Percentiles rank a stretch among this genome's conserved stretches.
phyloP scores from a whole-genome alignment of 2,797 vertebrate genomes.

The Amblyraja radiata region DNA sequence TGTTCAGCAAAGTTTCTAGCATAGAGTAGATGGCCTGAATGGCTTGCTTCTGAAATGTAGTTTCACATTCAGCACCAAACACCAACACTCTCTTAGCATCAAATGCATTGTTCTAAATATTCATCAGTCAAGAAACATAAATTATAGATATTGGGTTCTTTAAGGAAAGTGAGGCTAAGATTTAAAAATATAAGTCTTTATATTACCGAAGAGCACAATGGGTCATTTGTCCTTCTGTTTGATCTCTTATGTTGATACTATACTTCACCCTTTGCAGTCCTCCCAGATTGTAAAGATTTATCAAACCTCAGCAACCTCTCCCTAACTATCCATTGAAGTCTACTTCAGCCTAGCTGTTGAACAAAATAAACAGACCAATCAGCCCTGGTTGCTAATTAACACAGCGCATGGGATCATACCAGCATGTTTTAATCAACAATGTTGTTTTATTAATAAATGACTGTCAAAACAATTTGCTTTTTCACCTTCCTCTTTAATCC shows the following conservation, averaged over 20 bases:
- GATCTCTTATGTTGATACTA: not conserved
- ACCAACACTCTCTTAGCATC: not conserved
- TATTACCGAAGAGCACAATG: no score
- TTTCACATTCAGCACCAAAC: not conserved
- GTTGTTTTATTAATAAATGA: not conserved
- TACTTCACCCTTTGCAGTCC: not conserved
- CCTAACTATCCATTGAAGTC: not conserved
- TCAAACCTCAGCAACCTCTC: not conserved
- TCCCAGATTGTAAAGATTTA: not conserved
- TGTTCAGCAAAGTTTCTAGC: not conserved
- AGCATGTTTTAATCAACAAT: not conserved
- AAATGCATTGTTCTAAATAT: not conserved
- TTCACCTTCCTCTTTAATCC: not conserved
- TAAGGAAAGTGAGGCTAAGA: no score
- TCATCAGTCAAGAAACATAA: not conserved
- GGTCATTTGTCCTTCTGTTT: no score
- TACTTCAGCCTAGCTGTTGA: not conserved
- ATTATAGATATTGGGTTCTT: not conserved
- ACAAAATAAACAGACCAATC: not conserved
- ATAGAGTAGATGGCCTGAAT: not conserved
- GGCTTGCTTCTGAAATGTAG: not conserved
- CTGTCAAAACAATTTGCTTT: not conserved
- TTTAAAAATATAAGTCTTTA: no score
- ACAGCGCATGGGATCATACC: constrained; percentile 4
- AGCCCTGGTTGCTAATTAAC: not conserved